Conservation (phyloP, 2,888 invertebrate species). For the Aspidiotus destructor region DNA sequence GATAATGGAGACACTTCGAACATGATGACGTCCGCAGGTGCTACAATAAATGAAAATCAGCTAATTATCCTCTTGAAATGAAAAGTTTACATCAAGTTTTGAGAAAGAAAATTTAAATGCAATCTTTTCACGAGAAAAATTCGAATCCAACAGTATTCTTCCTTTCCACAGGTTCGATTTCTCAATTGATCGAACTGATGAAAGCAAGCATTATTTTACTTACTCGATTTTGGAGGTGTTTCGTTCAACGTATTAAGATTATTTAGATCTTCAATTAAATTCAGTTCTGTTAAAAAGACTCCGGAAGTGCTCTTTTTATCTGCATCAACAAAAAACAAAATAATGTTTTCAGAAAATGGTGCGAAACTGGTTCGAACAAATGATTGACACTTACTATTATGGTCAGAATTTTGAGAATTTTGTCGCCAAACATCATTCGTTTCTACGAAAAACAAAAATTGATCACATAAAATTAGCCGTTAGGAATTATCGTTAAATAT, state of each 20-base stretch:
- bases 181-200: neutral
- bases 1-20: constrained; percentile 86
- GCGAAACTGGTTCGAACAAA: no score
- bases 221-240: constrained; percentile 13
- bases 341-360: neutral
- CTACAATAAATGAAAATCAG: constrained; percentile 42
- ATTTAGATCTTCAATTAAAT: constrained; percentile 18
- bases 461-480: no score
- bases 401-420: no score
- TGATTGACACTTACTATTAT: no score
- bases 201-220: neutral
- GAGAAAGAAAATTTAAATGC: no score
- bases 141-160: no score
- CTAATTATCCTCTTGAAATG: constrained; percentile 1
- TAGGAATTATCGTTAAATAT: no score
- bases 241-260: constrained; percentile 12
- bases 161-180: no score
- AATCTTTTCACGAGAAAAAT: no score
- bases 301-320: constrained; percentile 12
- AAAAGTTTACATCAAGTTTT: neutral
- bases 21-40: constrained; percentile 68
- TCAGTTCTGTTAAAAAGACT: constrained; percentile 2
- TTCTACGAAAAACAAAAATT: no score
- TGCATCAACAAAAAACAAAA: constrained; percentile 1
- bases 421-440: no score